phyloP scores from a whole-genome alignment of 2,888 invertebrate species.

The Tachystola acroxantha region DNA sequence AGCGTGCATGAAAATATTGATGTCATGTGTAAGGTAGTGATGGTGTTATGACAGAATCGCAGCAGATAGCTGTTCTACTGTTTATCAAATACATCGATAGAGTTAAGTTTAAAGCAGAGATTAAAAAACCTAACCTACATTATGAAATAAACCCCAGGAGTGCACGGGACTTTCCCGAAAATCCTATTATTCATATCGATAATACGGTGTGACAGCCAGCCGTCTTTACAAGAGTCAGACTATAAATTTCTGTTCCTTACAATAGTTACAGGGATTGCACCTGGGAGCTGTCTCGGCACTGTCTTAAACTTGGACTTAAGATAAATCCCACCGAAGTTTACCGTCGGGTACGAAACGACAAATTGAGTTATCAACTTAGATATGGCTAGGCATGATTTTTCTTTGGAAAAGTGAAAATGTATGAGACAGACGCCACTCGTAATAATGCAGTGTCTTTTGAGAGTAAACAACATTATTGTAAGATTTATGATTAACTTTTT shows the following conservation, averaged over 20 bases:
- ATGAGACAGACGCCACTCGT: constrained; percentile 4
- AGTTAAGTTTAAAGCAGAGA: no score
- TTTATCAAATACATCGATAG: no score
- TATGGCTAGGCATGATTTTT: constrained; percentile 35
- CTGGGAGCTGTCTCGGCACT: constrained; percentile 60
- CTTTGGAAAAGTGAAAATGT: constrained; percentile 20
- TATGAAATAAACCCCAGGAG: no score
- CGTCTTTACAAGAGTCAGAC: constrained; percentile 36
- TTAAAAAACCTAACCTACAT: no score
- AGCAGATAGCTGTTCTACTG: no score
- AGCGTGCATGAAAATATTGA: no score
- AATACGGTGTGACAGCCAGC: constrained; percentile 31
- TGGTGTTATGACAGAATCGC: no score
- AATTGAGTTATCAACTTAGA: constrained; percentile 55
- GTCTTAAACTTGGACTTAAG: constrained; percentile 52
- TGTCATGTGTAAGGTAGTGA: no score
- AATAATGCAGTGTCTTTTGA: not conserved
- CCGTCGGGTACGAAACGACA: constrained; percentile 36
- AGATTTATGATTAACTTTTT: no score
- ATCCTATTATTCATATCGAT: no score
- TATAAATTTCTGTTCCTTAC: constrained; percentile 67
- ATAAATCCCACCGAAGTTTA: constrained; percentile 50
- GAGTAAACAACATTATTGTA: no score
- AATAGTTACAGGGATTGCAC: constrained; percentile 68
- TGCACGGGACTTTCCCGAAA: no score